phyloP scores from a whole-genome alignment of 2,797 vertebrate genomes.

The Halcyon smyrnensis region DNA sequence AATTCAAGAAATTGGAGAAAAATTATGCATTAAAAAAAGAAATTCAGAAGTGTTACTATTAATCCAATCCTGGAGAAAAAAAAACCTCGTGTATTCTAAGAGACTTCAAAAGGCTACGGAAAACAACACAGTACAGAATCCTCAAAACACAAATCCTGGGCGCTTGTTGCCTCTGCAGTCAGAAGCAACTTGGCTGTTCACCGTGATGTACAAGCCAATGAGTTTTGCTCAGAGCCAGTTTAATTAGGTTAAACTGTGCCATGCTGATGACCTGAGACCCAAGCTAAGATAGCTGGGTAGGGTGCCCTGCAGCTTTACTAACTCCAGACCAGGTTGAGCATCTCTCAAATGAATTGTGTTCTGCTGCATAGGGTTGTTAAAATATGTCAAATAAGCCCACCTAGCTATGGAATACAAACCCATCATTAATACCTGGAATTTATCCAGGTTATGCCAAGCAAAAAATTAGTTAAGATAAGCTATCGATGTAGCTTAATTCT shows the following conservation, averaged over 20 bases:
- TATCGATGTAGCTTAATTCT: not conserved
- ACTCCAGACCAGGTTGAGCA: no score
- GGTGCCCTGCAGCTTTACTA: not conserved
- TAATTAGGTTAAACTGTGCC: not conserved
- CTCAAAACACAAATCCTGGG: not conserved
- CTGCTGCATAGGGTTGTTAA: not conserved
- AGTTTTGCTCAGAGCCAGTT: not conserved
- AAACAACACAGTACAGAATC: not conserved
- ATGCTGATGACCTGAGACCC: not conserved
- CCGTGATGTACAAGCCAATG: not conserved
- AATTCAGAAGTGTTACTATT: not conserved
- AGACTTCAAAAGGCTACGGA: not conserved
- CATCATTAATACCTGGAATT: not conserved
- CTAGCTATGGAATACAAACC: not conserved
- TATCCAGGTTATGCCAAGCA: not conserved
- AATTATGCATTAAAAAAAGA: not conserved
- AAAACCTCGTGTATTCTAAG: not conserved
- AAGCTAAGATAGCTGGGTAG: accelerated
- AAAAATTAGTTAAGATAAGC: not conserved
- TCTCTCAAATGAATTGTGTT: not conserved
- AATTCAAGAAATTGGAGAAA: not conserved
- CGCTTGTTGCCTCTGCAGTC: accelerated
- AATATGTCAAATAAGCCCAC: not conserved
- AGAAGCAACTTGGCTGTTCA: not conserved
- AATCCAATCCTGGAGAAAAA: not conserved